Evolutionary conservation across 1,140 invertebrate genomes (phyloP), one percentile per base, ranked within the genome.

Genomic region (Calosoma granatense): DNA sequence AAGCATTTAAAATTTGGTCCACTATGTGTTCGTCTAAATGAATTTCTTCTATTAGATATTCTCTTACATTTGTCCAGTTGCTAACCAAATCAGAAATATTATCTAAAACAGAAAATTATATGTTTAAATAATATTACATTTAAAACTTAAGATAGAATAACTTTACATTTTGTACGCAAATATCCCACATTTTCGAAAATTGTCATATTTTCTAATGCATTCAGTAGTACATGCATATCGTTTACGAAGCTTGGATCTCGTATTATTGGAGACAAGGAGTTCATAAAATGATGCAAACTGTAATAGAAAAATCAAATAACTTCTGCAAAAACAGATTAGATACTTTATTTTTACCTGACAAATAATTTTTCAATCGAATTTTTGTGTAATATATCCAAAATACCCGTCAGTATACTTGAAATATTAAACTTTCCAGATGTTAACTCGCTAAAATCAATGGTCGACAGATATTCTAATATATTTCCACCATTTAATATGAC

Each of bases 41-140:
- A 3, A 71, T 63, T 20, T 67, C 64, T 2, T 72, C 61, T 14
- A 67, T 41, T 23, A 75, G 57, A 43, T 70, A 70, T 26, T 57
- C 62, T 54, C 63, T 65, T 0, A 74, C 62, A 15, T 61, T 51
- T 19, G 69, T 64, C 73, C 73, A 76, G 60, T 75, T 64, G 22
- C 62, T 61, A 53, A 74, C 74, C 65, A 74, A 66, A 53, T 53
- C 22, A 9, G 51, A 22, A 14, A 53, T 17, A 53, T 53, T 22
- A 53, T 53, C 51, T 53, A 53, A 21, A 53, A 22, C 17, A 14
- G 14, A 17, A 21, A 53, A 53, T 53, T 22, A 22, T 14, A 22
- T 22, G 1, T 53, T 53, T 14, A 22, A 17, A 51, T 51, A 2
- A 20, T 1, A 6, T 36, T 6, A 36, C 26, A 1, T 17, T 51